Evolutionary conservation across 2,797 vertebrate genomes (phyloP), one percentile per base, ranked within the genome.

Genomic region (Falco columbarius): DNA sequence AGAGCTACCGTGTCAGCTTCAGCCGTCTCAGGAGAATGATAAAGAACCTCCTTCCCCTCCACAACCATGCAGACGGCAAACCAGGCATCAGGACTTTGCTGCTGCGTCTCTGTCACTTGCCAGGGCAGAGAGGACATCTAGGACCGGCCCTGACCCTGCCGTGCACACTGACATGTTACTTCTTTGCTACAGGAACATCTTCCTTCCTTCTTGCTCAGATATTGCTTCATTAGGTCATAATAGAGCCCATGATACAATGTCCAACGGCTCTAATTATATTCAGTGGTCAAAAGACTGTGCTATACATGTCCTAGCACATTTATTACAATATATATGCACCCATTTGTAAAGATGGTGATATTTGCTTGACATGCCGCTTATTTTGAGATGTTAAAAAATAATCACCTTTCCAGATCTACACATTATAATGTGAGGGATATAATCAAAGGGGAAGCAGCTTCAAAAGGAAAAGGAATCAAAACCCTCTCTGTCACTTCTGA

Each of bases 361-460:
- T n/a, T 13, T 82, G 61, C 87, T 10, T 67, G 87, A 46, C 61
- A 24, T 1, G 36, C 59, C 52, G 88, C 76, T n/a, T 12, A 55
- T 20, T 9, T 11, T 6, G 59, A 77, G 42, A 74, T 4, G 18
- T 24, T 22, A 38, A 51, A 67, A 82, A 67, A 40, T 3, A 91
- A 85, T 77, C 63, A 44, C 80, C 71, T 88, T 89, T 20, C 63
- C 20, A 55, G 55, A 65, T 34, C 81, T 49, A 65, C 46, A 42
- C 38, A 11, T 59, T 8, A 9, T 30, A 65, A 55, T 34, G 62
- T 4, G 32, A 91, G 46, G 70, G 81, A 46, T 67, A 56, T 38
- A 80, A 93, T 94, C 90, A 95, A 85, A 95, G 81, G 77, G 86
- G 90, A 95, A 80, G 49, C 61, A 17, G 83, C 63, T 92, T 91